Evolutionary conservation across 2,888 invertebrate species (phyloP).

Genomic region (Tanypteryx hageni): DNA sequence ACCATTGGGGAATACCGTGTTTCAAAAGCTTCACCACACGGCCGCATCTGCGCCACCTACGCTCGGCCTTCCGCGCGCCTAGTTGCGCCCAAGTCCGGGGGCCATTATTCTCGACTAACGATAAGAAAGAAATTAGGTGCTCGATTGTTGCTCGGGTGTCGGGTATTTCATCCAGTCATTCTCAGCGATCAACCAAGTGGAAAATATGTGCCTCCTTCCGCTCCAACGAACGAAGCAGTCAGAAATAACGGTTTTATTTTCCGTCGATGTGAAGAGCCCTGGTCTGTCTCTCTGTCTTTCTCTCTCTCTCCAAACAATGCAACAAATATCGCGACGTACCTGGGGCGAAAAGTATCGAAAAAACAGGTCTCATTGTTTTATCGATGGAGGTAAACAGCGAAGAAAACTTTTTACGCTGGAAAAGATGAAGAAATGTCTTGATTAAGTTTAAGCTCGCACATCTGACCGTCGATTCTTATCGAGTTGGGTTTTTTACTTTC

Average conservation of each 20-base stretch:
- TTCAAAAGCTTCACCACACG: no score
- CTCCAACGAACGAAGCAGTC: not conserved
- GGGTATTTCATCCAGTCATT: constrained; percentile 3
- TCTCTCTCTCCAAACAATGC: not conserved
- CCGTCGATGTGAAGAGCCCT: not conserved
- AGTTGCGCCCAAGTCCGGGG: not conserved
- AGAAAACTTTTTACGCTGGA: not conserved
- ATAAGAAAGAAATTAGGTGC: not conserved
- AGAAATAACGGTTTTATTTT: not conserved
- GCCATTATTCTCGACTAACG: not conserved
- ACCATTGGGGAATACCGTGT: no score
- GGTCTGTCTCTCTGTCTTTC: no score
- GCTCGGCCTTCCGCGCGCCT: not conserved
- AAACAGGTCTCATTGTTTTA: not conserved
- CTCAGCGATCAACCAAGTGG: constrained; percentile 36
- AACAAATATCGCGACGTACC: not conserved
- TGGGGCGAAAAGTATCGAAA: not conserved
- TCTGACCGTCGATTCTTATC: not conserved
- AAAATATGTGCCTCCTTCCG: constrained; percentile 18
- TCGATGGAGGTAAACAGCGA: not conserved
- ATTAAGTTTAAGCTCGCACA: not conserved
- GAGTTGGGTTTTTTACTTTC: not conserved
- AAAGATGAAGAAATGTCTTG: not conserved
- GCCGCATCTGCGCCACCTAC: no score
- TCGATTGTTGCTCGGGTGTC: constrained; percentile 7